These are phyloP conservation scores for Petrolisthes cinctipes DNA, from an alignment of 2,888 invertebrate species.

Conservation along the genomic window DNA sequence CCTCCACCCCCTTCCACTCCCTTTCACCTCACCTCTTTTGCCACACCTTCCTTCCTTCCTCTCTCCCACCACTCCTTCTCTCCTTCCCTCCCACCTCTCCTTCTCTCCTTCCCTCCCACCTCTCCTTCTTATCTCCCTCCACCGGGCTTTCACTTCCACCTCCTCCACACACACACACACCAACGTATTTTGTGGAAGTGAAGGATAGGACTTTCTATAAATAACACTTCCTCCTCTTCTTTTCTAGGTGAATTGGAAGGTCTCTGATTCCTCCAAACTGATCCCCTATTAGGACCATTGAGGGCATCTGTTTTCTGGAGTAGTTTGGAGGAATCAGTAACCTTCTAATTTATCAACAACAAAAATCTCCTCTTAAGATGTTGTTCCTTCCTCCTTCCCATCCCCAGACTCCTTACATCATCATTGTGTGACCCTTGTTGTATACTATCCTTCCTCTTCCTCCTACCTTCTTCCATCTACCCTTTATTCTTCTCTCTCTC, in stretches of 20 bases:
- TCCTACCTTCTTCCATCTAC: not conserved
- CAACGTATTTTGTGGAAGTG: not conserved
- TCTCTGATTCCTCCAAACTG: not conserved
- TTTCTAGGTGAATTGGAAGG: not conserved
- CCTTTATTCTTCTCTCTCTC: not conserved
- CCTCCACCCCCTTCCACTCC: not conserved
- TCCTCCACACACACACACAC: not conserved
- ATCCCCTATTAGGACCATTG: not conserved
- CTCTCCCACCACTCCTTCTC: not conserved
- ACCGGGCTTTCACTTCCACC: not conserved
- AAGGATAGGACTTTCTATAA: not conserved
- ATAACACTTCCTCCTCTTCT: not conserved
- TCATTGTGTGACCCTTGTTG: not conserved
- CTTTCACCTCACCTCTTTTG: no score
- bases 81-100: not conserved
- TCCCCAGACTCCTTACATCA: not conserved
- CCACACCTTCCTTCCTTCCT: no score
- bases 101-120: not conserved
- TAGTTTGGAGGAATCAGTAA: no score
- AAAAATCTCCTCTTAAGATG: not conserved
- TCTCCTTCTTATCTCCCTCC: not conserved
- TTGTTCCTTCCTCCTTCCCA: not conserved
- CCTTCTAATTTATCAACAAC: no score
- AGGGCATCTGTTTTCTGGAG: not conserved
- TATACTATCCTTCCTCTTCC: not conserved